Evolutionary conservation across 2,113 vertebrate species (phyloP), one percentile per base, ranked within the genome.

Genomic region (Chunga burmeisteri): DNA sequence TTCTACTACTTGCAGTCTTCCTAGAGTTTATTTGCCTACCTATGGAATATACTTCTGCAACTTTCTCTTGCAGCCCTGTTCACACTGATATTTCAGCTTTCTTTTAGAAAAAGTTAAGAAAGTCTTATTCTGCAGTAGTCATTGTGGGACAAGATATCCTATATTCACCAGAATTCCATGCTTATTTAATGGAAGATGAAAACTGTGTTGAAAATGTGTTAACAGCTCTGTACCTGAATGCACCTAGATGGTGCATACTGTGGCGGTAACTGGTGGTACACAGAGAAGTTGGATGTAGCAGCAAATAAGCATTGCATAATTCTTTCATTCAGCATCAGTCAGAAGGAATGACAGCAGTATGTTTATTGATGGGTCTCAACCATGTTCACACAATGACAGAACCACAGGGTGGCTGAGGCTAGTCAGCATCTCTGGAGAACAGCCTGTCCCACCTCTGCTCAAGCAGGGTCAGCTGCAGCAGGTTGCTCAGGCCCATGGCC

Each of bases 191-290:
- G 36, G 40, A 53, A 30, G 21, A 42, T 32, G 23, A 68, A 86
- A 80, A 16, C 19, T 65, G 7, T 42, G 26, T 22, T 86, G 36
- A 93, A 67, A 14, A 9, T 86, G 5, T 36, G 5, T 38, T 79
- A 49, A 85, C 7, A 74, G 34, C 23, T 49, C n/a, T 61, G 19
- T 78, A 42, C 11, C 21, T 83, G 44, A 38, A 46, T 27, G 20
- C 10, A 13, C 17, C 15, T 67, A 23, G 6, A 16, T 70, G 32
- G 16, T n/a, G 10, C 1, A 0, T 42, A 30, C 3, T 8, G 14
- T 87, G 16, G 29, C 46, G 5, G 22, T 32, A 87, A 59, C 29
- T 40, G 16, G 3, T 27, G 20, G 7, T 26, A 73, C 29, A 11
- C 46, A 77, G 40, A 36, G 86, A 77, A 83, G 21, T 30, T 47